phyloP scores from a whole-genome alignment of 2,888 invertebrate species.

The Desoria tigrina region DNA sequence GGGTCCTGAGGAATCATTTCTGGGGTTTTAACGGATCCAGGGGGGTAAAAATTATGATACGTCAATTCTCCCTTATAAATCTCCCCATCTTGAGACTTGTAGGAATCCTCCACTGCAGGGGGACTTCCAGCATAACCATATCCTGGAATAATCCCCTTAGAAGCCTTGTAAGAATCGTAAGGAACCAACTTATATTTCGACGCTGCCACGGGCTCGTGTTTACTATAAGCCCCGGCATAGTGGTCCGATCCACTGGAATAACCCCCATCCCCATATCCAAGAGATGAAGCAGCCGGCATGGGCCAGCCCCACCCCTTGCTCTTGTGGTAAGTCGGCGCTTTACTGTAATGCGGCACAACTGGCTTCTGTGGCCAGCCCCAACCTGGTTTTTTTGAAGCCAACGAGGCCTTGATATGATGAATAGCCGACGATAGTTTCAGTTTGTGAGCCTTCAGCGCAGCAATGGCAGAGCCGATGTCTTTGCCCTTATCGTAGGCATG shows the following conservation, averaged over 20 bases:
- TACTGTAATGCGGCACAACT: background rate
- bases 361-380: slow-evolving; percentile 15
- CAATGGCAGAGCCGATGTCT: slow-evolving; percentile 22
- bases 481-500: slow-evolving; percentile 32
- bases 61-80: background rate
- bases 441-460: slow-evolving; percentile 16
- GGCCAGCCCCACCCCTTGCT: background rate
- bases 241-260: background rate
- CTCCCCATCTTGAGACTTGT: too few relatives aligned
- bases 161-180: too few relatives aligned
- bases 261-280: background rate
- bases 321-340: background rate
- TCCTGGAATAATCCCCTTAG: too few relatives aligned
- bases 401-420: slow-evolving; percentile 29
- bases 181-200: too few relatives aligned
- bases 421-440: slow-evolving; percentile 2
- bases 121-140: too few relatives aligned
- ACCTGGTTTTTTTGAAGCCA: too few relatives aligned
- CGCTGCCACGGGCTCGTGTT: too few relatives aligned
- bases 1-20: slow-evolving; percentile 14
- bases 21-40: background rate
- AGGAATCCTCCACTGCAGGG: too few relatives aligned
- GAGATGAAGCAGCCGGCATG: background rate
- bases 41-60: slow-evolving; percentile 8
- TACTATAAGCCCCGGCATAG: background rate